A percentile compares a stretch with the other conserved stretches of the same genome.
Evolutionary conservation across 2,113 vertebrate species (phyloP).

Genomic region (Ceuthmochares aereus): DNA sequence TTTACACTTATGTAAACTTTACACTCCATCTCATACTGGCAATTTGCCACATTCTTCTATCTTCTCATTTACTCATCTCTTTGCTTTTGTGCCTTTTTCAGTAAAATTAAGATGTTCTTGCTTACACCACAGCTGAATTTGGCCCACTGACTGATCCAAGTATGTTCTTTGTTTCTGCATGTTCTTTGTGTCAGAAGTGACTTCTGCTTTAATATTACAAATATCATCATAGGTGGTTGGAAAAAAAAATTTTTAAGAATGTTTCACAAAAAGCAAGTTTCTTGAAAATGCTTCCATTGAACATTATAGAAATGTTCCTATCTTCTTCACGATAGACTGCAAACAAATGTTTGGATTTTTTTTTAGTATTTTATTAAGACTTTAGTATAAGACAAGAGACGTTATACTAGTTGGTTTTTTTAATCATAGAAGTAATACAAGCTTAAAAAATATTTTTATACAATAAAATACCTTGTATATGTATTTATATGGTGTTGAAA

Average conservation of each 20-base stretch:
- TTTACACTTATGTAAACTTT: not conserved
- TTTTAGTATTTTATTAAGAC: not conserved
- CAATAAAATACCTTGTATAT: not conserved
- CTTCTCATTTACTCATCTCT: slow-evolving; percentile 1
- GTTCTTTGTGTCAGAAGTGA: not conserved
- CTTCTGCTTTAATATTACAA: not conserved
- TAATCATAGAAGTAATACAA: not conserved
- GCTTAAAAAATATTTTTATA: not conserved
- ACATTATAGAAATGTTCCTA: not conserved
- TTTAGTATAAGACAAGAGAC: not conserved
- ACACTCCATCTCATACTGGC: not conserved
- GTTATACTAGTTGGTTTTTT: not conserved
- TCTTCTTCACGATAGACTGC: not conserved
- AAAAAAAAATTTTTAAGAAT: not conserved
- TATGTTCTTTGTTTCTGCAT: not conserved
- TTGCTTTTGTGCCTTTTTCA: not conserved
- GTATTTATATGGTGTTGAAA: not conserved
- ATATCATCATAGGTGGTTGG: not conserved
- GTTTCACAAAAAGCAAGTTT: not conserved
- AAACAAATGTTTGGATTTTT: not conserved
- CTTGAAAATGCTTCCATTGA: not conserved
- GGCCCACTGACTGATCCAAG: not conserved
- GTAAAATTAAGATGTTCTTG: not conserved
- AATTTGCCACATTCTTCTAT: not conserved
- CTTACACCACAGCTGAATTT: not conserved